Evolutionary conservation across 1,140 invertebrate genomes (phyloP), one percentile per base, ranked within the genome.

Genomic region (Rhopalosiphum maidis): DNA sequence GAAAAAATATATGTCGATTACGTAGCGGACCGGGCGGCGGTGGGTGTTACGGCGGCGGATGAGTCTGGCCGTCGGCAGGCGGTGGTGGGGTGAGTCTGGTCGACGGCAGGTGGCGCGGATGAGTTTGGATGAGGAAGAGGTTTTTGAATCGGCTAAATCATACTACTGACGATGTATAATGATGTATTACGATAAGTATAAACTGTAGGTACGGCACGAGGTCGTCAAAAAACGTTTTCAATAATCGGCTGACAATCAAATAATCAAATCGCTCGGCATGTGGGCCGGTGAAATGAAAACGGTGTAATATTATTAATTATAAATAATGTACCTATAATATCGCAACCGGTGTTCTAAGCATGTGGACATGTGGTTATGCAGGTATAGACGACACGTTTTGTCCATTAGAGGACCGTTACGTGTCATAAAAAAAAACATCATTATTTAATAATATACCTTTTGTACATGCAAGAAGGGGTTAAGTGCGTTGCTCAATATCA

Each of bases 281-380:
- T 92, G 90, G 90, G 90, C 90, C 8, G 43, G 89, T 92, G 90
- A 92, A 92, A 83, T 83, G 90, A 15, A 92, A 92, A 92, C 51
- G 11, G 60, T 77, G 60, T n/a, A 18, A 1, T 77, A 68, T n/a
- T 68, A 68, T n/a, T 68, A 68, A 68, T n/a, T 15, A 68, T 18
- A n/a, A 77, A n/a, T n/a, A 0, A 46, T 9, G 46, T 46, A 68
- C 30, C 60, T 30, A 41, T 41, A 41, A 77, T 35, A 77, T 77
- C 60, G 60, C 60, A 68, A 68, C 60, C 41, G 9, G 46, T 43
- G 21, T 68, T 77, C 90, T 48, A 35, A 22, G 82, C 22, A 8
- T 37, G 90, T n/a, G 48, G 90, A 48, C 22, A 8, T 37, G 90
- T n/a, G 48, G 90, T 43, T 18, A 35, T 82, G 41, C 25, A 46